A percentile compares a stretch with the other conserved stretches of the same genome.
Evolutionary conservation across 2,888 invertebrate species (phyloP).

Genomic region (Allolobophora icterica): DNA sequence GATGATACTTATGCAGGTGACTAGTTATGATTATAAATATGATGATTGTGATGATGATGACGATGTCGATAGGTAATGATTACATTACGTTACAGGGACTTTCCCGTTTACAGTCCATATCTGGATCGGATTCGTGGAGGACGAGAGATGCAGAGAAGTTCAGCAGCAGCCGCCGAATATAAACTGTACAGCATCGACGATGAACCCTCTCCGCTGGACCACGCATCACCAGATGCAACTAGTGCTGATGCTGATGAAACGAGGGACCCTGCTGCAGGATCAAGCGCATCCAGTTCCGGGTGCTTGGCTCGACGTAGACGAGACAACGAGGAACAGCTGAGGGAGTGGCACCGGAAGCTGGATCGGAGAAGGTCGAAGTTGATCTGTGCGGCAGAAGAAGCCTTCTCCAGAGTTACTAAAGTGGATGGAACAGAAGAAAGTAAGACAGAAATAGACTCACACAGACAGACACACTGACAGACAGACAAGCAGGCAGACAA

Average conservation of each 20-base stretch:
- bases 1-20: too few species aligned
- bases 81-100: constrained; percentile 73
- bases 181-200: constrained; percentile 80
- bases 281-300: neutral
- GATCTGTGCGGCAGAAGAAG: constrained; percentile 92
- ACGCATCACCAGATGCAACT: neutral
- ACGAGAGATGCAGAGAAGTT: constrained; percentile 40
- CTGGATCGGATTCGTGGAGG: constrained; percentile 53
- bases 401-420: constrained; percentile 88
- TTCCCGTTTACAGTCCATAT: constrained; percentile 94
- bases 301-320: constrained; percentile 48
- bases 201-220: constrained; percentile 62
- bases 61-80: neutral
- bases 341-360: constrained; percentile 91
- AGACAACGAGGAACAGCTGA: constrained; percentile 80
- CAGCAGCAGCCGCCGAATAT: constrained; percentile 76
- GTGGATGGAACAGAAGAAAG: constrained; percentile 75
- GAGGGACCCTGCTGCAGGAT: constrained; percentile 43
- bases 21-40: too few species aligned
- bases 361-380: constrained; percentile 87
- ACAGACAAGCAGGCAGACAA: too few species aligned
- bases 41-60: too few species aligned
- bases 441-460: neutral
- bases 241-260: constrained; percentile 46
- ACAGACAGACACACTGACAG: too few species aligned